These are phyloP conservation scores for Paedocypris sp. DNA, from an alignment of 2,113 vertebrate genomes.

Conservation along the genomic window DNA sequence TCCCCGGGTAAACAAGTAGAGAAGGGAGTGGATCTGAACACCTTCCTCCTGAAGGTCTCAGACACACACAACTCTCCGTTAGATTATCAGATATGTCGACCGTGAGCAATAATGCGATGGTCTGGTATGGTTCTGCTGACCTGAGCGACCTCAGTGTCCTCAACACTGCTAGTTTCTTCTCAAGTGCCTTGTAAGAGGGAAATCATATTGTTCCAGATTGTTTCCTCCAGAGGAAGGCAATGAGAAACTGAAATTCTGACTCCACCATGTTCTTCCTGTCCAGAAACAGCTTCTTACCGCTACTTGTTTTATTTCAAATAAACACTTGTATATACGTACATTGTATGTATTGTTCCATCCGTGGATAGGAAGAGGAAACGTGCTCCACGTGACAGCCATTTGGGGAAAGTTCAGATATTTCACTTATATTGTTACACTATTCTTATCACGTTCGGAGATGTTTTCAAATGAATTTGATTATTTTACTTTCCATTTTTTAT, in stretches of 20 bases:
- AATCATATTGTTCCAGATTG: constrained; percentile 38
- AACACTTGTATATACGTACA: too few relatives aligned
- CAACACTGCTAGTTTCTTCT: constrained; percentile 25
- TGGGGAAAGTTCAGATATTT: too few relatives aligned
- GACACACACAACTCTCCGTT: not conserved
- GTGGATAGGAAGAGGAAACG: too few relatives aligned
- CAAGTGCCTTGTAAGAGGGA: constrained; percentile 37
- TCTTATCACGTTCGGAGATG: too few relatives aligned
- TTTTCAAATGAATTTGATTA: too few relatives aligned
- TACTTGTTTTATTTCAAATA: too few relatives aligned
- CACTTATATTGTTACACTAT: too few relatives aligned
- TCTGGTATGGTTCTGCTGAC: not conserved
- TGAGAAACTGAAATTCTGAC: not conserved
- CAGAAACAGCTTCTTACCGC: not conserved
- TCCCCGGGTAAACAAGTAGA: constrained; percentile 27
- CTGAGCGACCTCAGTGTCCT: constrained; percentile 24
- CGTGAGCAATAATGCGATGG: not conserved
- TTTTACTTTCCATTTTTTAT: too few relatives aligned
- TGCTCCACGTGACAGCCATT: too few relatives aligned
- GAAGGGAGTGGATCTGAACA: constrained; percentile 14
- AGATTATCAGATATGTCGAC: not conserved
- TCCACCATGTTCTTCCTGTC: constrained; percentile 4
- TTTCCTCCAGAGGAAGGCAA: constrained; percentile 27
- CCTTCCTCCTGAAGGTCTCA: constrained; percentile 5
- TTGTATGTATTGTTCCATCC: too few relatives aligned